Evolutionary conservation across 2,113 vertebrate genomes (phyloP), one percentile per base, ranked within the genome.

Genomic region (Calidris pugnax): DNA sequence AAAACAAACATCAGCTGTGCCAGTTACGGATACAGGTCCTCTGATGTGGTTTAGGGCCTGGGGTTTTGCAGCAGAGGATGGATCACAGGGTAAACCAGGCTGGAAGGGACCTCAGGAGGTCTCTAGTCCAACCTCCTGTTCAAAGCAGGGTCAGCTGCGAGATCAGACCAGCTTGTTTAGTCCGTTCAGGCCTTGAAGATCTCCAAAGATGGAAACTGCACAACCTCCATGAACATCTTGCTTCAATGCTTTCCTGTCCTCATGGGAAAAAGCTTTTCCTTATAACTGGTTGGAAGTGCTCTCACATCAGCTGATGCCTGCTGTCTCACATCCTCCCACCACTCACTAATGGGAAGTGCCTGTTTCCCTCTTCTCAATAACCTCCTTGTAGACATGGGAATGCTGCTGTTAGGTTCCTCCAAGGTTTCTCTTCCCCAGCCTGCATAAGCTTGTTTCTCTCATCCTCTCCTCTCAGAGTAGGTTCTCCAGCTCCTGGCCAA

Each of bases 231-330:
- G 17, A 16, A 18, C 35, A 75, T 45, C 28, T 35, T 72, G 16
- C 37, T 64, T 30, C 43, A 47, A 1, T 7, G 17, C 11, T 35
- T 69, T 18, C 12, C 20, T 60, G 20, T n/a, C 28, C 22, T 71
- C 60, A 26, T 3, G 18, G 45, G 20, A 27, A 63, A 90, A 64
- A n/a, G 5, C 6, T 33, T 64, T 41, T 48, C 33, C 50, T 73
- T 30, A 1, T 24, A 12, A 26, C 26, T 22, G 39, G 7, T 0
- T 64, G 21, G 53, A 60, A 24, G 15, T 10, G 22, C 15, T 71
- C 17, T 19, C 15, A 5, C 13, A 20, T 32, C 33, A 83, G 0
- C 12, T 56, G 23, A 4, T 3, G 1, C 5, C 32, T 59, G 23
- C 50, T 63, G 43, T 35, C 15, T 30, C 35, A 47, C 47, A n/a